Evolutionary conservation across 30 jellyfish, hydroid and myxozoan genomes (phyloP), one percentile per base, ranked within the genome.

Genomic region (Chironex yamaguchii): DNA sequence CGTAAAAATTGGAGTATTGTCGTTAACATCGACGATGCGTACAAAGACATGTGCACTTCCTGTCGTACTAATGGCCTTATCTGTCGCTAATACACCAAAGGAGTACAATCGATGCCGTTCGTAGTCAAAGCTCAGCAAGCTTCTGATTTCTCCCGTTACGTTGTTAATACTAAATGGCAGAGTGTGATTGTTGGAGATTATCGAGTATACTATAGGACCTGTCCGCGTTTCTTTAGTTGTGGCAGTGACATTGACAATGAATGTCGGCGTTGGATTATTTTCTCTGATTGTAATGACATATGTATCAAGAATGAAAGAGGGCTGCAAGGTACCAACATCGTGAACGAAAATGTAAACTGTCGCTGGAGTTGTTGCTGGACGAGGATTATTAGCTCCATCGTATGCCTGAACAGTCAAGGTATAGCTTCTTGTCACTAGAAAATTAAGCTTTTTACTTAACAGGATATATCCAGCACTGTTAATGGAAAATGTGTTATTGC

Each of bases 1-100:
- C 20, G 77, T 36, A 64, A 93, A 76, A 6, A 65, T 87, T 6
- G 98, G 98, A 21, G 74, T 88, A 52, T 93, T 87, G 66, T 93
- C 98, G 48, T 89, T 89, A 34, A 81, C 34, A 52, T 89, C 97
- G 36, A 30, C 6, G 24, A 89, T 62, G 24, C 52, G 23, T 17
- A 89, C 96, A 2, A 51, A 36, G 49, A 89, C 97, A n/a, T 71
- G 82, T 29, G 62, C 91, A 23, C 68, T 24, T 36, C 90, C 90
- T 1, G 54, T 27, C 1, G 62, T 65, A 20, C 83, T 31, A 70
- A 67, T 89, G 42, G 14, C 13, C 13, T 36, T 35, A 52, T 89
- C 97, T 42, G 20, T n/a, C 0, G 79, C 97, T 68, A 32, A 62
- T 3, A 89, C 82, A 4, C 26, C 84, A 58, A 89, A 79, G 3